Conservation (phyloP, 2,888 invertebrate genomes). For the Pyrgus malvae region DNA sequence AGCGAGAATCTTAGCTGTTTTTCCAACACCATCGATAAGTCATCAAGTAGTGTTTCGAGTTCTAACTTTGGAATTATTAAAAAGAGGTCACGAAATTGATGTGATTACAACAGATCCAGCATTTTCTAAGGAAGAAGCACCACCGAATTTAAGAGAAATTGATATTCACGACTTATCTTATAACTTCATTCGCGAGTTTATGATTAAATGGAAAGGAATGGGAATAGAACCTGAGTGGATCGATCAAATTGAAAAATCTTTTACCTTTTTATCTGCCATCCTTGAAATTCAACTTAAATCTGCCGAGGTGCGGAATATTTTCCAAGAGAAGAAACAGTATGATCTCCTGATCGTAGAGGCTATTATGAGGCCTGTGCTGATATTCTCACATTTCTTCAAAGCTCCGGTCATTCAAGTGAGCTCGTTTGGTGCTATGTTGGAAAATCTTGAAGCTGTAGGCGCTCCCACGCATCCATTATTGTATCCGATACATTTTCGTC, state of each 20-base stretch:
- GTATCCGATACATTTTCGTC: conserved; percentile 38
- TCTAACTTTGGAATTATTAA: conserved; percentile 49
- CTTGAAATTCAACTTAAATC: conserved; percentile 37
- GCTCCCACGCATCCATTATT: conserved; percentile 44
- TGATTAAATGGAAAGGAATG: not conserved
- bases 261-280: not conserved
- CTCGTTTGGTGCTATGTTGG: conserved; percentile 40
- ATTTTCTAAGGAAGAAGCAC: conserved; percentile 42
- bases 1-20: conserved; percentile 50
- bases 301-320: conserved; percentile 38
- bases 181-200: not conserved
- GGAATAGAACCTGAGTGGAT: not conserved
- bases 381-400: conserved; percentile 43
- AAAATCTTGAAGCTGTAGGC: conserved; percentile 40
- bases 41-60: conserved; percentile 42
- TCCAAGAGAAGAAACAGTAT: conserved; percentile 39
- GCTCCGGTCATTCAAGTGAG: conserved; percentile 49
- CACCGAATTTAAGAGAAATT: conserved; percentile 50
- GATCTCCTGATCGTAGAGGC: conserved; percentile 51
- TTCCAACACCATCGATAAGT: conserved; percentile 57
- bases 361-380: conserved; percentile 32
- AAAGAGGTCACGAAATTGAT: conserved; percentile 56
- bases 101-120: conserved; percentile 53
- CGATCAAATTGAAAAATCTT: not conserved
- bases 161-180: conserved; percentile 52